Evolutionary conservation across 1,140 invertebrate species (phyloP), one percentile per base, ranked within the genome.

Genomic region (Hesperophylax magnus): DNA sequence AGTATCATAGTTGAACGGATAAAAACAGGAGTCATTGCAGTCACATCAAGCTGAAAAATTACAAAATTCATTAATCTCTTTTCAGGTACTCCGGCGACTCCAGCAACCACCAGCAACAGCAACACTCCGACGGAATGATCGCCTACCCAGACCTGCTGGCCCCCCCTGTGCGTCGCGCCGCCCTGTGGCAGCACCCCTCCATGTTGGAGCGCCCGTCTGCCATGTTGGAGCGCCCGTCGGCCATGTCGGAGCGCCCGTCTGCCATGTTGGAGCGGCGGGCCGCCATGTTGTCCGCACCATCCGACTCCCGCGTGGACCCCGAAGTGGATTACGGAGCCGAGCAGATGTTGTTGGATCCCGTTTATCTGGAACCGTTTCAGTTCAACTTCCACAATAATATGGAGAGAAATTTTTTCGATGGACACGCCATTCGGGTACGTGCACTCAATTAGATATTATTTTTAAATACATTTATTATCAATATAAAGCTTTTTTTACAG

Each of bases 131-230:
- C 17, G 86, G 87, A n/a, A 82, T 88, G 63, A 84, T 89, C 74
- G 80, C 86, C 7, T 89, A 88, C 82, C 87, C 88, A 1, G 86
- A 89, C 84, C 75, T 88, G 27, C 85, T 89, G 54, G 87, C 87
- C 27, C 87, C 87, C 14, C 85, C 85, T 63, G 72, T 85, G 39
- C 82, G 86, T 31, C 78, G 82, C 56, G 47, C 82, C 34, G 61
- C 58, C 22, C 18, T 79, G 27, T 77, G 76, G 76, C 76, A 77
- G 60, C 76, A 53, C 14, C 24, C 22, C 17, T 18, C 47, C 67
- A 20, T 27, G 56, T 58, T 58, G 56, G 56, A 58, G 14, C 47
- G 54, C 15, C 24, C 22, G 9, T 18, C 71, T 11, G 47, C 47
- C 67, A 20, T 27, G 56, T 58, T 58, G 56, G 56, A 58, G 24